phyloP scores from a whole-genome alignment of 2,113 vertebrate species.

The Athene cunicularia region DNA sequence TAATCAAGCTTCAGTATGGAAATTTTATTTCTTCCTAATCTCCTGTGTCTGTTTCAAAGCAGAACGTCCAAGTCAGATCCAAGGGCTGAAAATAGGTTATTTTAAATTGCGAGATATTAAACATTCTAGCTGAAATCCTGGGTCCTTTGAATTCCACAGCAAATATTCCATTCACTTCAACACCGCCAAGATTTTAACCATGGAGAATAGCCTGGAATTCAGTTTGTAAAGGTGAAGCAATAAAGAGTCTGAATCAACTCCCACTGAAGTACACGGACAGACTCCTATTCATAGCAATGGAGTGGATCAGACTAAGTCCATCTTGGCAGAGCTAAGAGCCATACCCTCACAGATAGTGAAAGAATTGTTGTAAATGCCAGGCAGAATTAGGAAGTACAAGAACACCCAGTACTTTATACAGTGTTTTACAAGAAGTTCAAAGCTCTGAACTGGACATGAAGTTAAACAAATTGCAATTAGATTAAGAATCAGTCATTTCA shows the following conservation, averaged over 20 bases:
- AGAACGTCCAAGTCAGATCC: not conserved
- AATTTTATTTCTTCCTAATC: constrained; percentile 22
- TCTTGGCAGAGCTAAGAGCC: constrained; percentile 20
- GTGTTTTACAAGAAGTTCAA: constrained; percentile 58
- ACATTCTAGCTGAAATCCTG: constrained; percentile 1
- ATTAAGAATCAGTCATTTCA: constrained; percentile 24
- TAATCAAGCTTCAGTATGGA: constrained; percentile 20
- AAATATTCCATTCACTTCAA: constrained; percentile 10
- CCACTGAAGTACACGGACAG: not conserved
- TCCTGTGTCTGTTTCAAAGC: constrained; percentile 15
- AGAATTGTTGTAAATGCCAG: constrained; percentile 64
- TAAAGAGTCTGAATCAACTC: constrained; percentile 10
- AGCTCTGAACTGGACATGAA: constrained; percentile 39
- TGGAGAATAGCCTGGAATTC: constrained; percentile 50
- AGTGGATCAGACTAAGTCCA: not conserved
- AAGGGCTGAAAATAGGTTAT: not conserved
- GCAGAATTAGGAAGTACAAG: constrained; percentile 66
- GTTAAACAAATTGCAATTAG: constrained; percentile 50
- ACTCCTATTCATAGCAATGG: constrained; percentile 26
- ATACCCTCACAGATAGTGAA: not conserved
- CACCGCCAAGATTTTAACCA: constrained; percentile 34
- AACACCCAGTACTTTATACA: constrained; percentile 40
- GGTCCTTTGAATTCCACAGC: constrained; percentile 16
- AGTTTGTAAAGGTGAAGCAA: constrained; percentile 45
- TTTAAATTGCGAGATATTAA: constrained; percentile 7